Conservation (phyloP, 2,113 vertebrate species). For the Dicerorhinus sumatrensis region DNA sequence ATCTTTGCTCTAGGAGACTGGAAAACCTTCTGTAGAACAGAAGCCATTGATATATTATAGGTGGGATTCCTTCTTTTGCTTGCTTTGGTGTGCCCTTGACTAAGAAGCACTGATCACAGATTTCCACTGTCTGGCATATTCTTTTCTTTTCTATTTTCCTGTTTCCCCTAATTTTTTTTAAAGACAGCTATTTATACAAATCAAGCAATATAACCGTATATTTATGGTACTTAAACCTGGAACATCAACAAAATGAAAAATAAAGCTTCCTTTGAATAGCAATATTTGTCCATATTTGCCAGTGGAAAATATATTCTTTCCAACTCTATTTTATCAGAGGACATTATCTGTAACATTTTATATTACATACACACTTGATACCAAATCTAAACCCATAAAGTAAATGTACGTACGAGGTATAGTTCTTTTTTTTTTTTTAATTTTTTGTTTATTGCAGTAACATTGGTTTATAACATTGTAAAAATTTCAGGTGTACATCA, state of each 20-base stretch:
- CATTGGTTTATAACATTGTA: too few species aligned
- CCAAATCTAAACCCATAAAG: not conserved
- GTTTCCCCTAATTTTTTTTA: not conserved
- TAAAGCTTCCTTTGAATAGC: not conserved
- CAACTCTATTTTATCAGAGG: not conserved
- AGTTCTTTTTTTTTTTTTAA: too few species aligned
- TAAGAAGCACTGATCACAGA: not conserved
- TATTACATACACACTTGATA: not conserved
- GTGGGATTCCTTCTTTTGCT: not conserved
- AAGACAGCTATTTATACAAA: not conserved
- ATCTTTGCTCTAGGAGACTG: not conserved
- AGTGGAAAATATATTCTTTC: not conserved
- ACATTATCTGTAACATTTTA: not conserved
- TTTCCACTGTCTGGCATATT: not conserved
- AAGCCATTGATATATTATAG: not conserved
- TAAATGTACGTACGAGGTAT: not conserved
- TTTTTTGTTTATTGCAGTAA: too few species aligned
- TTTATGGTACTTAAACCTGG: not conserved
- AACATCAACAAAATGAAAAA: conserved; percentile 2
- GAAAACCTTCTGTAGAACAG: not conserved
- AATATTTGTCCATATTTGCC: not conserved
- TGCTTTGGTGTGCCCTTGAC: not conserved
- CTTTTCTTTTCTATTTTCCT: not conserved
- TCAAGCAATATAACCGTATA: not conserved
- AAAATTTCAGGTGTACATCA: too few species aligned